Percentiles rank a stretch among this genome's conserved stretches.
Conservation (phyloP, 2,888 invertebrate genomes). For the Caenorhabditis sp. region DNA sequence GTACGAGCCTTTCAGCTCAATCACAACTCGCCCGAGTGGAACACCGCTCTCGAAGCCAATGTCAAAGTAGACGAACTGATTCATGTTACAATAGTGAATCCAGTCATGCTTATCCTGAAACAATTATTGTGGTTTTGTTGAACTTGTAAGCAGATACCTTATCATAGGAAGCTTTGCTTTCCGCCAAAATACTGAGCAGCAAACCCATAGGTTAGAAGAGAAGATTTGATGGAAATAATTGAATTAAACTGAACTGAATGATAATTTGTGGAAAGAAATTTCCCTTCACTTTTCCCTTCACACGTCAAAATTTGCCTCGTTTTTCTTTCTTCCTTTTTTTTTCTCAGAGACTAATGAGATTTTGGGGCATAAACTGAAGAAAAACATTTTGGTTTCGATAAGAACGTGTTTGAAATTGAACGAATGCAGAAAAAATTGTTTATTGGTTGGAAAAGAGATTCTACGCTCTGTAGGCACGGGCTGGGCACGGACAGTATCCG, state of each 20-base stretch:
- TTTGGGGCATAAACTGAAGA: no score
- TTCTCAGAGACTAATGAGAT: no score
- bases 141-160: conserved; percentile 1
- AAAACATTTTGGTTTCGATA: no score
- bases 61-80: conserved; percentile 53
- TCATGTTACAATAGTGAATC: conserved; percentile 54
- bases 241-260: neutral
- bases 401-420: no score
- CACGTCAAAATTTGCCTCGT: no score
- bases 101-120: conserved; percentile 44
- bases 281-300: no score
- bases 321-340: no score
- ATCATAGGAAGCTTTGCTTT: conserved; percentile 43
- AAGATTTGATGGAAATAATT: neutral
- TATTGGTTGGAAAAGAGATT: no score
- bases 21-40: conserved; percentile 42
- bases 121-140: neutral
- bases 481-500: conserved; percentile 66
- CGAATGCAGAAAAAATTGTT: no score
- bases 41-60: conserved; percentile 53
- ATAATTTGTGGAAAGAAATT: neutral
- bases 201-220: conserved; percentile 29
- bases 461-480: conserved; percentile 48
- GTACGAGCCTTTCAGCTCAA: conserved; percentile 31
- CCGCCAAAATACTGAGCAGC: conserved; percentile 54